phyloP scores from a whole-genome alignment of 2,797 vertebrate species.

The Arctocebus calabarensis region DNA sequence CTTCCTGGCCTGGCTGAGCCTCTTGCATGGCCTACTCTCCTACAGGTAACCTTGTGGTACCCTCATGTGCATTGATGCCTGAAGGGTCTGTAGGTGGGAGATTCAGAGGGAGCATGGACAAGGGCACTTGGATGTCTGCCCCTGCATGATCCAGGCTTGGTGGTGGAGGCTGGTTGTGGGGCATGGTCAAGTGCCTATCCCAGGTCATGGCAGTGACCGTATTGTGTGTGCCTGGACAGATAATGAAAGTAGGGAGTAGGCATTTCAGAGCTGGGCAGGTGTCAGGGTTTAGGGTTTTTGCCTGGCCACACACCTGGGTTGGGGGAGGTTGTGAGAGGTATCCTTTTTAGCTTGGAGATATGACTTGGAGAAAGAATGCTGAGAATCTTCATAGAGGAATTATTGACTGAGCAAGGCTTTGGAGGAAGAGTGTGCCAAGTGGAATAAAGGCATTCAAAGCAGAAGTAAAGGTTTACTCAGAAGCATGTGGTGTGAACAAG shows the following conservation, averaged over 20 bases:
- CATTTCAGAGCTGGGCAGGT: not conserved
- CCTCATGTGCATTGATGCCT: not conserved
- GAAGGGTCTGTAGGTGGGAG: not conserved
- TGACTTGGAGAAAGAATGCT: not conserved
- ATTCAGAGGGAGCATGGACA: not conserved
- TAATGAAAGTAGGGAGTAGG: not conserved
- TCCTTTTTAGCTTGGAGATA: not conserved
- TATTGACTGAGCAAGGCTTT: not conserved
- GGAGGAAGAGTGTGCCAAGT: not conserved
- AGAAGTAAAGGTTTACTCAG: not conserved
- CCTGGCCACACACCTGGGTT: not conserved
- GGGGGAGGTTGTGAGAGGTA: not conserved
- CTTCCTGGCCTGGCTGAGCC: not conserved
- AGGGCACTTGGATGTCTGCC: not conserved
- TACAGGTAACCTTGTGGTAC: not conserved
- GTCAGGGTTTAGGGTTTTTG: not conserved
- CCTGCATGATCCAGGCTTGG: too few species aligned
- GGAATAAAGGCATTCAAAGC: not conserved
- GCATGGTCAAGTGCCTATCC: too few species aligned
- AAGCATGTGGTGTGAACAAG: not conserved
- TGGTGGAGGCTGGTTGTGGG: too few species aligned
- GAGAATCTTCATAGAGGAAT: not conserved
- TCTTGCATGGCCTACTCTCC: not conserved
- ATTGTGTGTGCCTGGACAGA: too few species aligned
- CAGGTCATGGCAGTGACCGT: too few species aligned